These are phyloP conservation scores for Tenebrio molitor DNA, from an alignment of 1,140 invertebrate species.

Conservation along the genomic window DNA sequence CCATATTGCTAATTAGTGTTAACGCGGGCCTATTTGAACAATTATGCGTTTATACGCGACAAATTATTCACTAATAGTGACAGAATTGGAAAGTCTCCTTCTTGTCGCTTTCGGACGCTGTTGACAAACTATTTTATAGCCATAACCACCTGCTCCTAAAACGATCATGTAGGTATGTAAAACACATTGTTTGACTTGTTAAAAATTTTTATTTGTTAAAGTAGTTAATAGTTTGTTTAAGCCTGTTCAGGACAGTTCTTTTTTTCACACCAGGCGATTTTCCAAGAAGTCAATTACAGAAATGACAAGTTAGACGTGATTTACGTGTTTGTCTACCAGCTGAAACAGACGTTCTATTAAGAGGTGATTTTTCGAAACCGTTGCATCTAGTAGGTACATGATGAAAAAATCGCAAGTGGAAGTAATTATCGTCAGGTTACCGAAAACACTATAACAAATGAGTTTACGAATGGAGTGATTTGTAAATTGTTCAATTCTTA, in stretches of 20 bases:
- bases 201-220: constrained; percentile 49
- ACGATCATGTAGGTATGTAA: constrained; percentile 41
- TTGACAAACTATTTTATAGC: constrained; percentile 11
- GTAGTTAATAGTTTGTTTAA: constrained; percentile 54
- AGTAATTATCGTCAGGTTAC: constrained; percentile 4
- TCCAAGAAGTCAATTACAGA: constrained; percentile 46
- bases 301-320: constrained; percentile 45
- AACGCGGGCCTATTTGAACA: constrained; percentile 22
- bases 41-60: constrained; percentile 37
- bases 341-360: constrained; percentile 30
- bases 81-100: not conserved
- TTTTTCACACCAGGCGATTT: constrained; percentile 50
- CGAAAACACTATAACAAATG: constrained; percentile 28
- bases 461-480: constrained; percentile 45
- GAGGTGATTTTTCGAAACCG: too few relatives aligned
- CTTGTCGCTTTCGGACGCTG: not conserved
- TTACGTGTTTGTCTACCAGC: constrained; percentile 46
- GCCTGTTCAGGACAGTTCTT: constrained; percentile 41
- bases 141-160: constrained; percentile 34
- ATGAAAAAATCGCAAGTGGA: not conserved
- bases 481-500: constrained; percentile 46
- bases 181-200: constrained; percentile 42
- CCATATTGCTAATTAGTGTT: constrained; percentile 40
- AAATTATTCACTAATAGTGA: constrained; percentile 29
- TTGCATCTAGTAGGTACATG: too few relatives aligned